Evolutionary conservation across 2,888 invertebrate species (phyloP), one percentile per base, ranked within the genome.

Genomic region (Acanthosepion esculentum): DNA sequence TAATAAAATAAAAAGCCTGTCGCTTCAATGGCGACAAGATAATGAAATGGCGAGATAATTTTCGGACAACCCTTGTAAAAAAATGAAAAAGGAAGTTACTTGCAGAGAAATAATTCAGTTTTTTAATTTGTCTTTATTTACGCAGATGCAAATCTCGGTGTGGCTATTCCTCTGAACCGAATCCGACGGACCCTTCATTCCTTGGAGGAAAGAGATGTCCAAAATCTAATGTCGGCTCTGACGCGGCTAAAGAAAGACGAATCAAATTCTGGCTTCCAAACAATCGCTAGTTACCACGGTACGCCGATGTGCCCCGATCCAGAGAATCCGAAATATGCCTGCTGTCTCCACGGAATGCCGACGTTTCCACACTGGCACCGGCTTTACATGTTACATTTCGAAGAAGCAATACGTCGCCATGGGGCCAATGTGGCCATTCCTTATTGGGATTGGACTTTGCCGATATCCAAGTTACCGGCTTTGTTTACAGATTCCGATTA

Each of bases 361-460:
- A 92, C 95, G 6, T 95, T 95, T 94, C 95, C 95, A 55, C 95
- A 95, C 93, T 95, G 95, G 95, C 95, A 95, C 91, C 95, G 95
- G 48, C 92, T 95, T 48, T 95, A 95, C 91, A 91, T 92, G 23
- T 91, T 95, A 48, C 95, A 95, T 59, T 94, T 96, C 93, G 96
- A 96, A 50, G 94, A 95, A 91, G 94, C 95, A 8, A 93, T 95
- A 48, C 91, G 94, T n/a, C 93, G 91, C 12, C 95, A 95, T 64
- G 95, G 95, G 20, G 94, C 94, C 15, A 94, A 53, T 59, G 95
- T 94, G 6, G 95, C 96, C 7, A 55, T 95, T 78, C 96, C 96
- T 1, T 96, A 96, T 95, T 96, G 96, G 96, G 96, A 96, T 94
- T 96, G 96, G 96, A 96, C 95, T 4, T 29, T 29, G 10, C 95